Percentiles rank a stretch among this genome's conserved stretches.
Evolutionary conservation across 2,113 vertebrate genomes (phyloP).

Genomic region (Lates calcarifer): DNA sequence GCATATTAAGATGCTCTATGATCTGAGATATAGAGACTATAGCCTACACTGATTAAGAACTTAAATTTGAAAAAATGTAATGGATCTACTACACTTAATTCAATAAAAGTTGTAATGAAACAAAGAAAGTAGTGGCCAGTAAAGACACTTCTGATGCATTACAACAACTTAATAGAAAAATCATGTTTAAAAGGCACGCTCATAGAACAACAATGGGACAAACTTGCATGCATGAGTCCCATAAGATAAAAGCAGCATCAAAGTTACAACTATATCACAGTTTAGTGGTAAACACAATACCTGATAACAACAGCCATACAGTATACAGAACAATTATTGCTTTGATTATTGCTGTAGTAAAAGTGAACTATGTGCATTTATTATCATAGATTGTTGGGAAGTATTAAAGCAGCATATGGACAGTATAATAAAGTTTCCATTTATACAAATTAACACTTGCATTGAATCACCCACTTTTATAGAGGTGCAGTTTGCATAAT

Average conservation of each 20-base stretch:
- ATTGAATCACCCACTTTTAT: conserved; percentile 30
- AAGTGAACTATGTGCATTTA: conserved; percentile 72
- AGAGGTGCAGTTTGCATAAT: conserved; percentile 64
- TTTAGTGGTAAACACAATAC: conserved; percentile 64
- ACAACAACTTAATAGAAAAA: conserved; percentile 26
- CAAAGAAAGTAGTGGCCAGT: neutral
- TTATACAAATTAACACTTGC: conserved; percentile 37
- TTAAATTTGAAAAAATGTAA: conserved; percentile 4
- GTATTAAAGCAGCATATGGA: conserved; percentile 65
- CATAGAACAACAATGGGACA: conserved; percentile 41
- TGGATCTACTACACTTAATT: neutral
- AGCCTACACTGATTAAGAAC: conserved; percentile 9
- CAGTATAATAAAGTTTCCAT: conserved; percentile 28
- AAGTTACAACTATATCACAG: conserved; percentile 66
- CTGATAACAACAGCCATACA: conserved; percentile 57
- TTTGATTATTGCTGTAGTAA: conserved; percentile 75
- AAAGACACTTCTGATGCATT: conserved; percentile 17
- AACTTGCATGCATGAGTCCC: conserved; percentile 63
- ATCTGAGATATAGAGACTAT: conserved; percentile 24
- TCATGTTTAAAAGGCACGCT: conserved; percentile 67
- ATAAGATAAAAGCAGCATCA: conserved; percentile 56
- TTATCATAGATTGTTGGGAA: conserved; percentile 17
- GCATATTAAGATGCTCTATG: conserved; percentile 52
- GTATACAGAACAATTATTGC: conserved; percentile 60
- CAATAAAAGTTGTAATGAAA: conserved; percentile 2